Evolutionary conservation across 2,888 invertebrate species (phyloP), one percentile per base, ranked within the genome.

Genomic region (Drosophila koepferae): DNA sequence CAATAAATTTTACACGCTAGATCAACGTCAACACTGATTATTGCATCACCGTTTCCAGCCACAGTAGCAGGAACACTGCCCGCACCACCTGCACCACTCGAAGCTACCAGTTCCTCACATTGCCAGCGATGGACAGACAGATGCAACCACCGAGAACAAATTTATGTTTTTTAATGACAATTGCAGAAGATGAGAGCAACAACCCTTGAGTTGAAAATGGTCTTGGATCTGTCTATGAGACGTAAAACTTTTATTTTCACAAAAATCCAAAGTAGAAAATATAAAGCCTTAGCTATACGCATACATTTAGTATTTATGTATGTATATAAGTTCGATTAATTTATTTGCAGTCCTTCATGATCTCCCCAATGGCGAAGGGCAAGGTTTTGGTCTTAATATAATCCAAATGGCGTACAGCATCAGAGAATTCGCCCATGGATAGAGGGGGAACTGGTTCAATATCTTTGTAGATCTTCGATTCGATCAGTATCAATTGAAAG

Each of bases 101-200:
- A 55, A 44, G 43, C 62, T 43, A 34, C 41, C 63, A 49, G 20
- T 62, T 14, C 12, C 46, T 28, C 49, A 1, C 36, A n/a, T 69
- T 68, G 74, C 66, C 89, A 70, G 41, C 44, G 59, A 61, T 75
- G 74, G 79, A 62, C 64, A 54, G 56, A 53, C 64, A 51, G 56
- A 53, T 44, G 79, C 82, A 82, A 70, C 82, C 80, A 72, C 66
- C 83, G 60, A 75, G 61, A 81, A 75, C 78, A 77, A 72, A 89
- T 81, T 89, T 81, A 68, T 81, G 18, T 51, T 89, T 89, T 86
- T 89, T 86, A 81, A 78, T 89, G 90, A 89, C 90, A 90, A 89
- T 90, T 90, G 87, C 87, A 70, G 84, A 71, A 81, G 78, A 89
- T 74, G 89, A n/a, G 87, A 86, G 74, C 89, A 90, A 89, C 87